Evolutionary conservation across 2,888 invertebrate species (phyloP).

Genomic region (Neria commutata): DNA sequence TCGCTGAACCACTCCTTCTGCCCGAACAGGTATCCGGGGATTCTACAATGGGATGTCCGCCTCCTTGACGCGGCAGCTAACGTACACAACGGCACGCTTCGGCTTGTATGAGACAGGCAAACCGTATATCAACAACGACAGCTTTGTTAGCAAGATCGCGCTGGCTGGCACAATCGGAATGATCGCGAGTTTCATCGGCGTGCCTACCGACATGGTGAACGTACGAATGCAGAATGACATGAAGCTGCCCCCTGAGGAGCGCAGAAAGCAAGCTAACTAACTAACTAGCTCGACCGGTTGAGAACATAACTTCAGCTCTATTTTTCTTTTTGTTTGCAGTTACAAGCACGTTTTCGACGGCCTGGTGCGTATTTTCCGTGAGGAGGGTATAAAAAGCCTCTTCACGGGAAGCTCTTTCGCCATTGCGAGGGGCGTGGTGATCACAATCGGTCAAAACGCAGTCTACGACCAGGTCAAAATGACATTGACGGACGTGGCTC

Average conservation of each 20-base stretch:
- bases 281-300: too few relatives aligned
- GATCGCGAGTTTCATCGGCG: conserved; percentile 89
- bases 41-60: conserved; percentile 96
- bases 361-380: conserved; percentile 73
- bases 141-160: conserved; percentile 65
- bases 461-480: conserved; percentile 90
- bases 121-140: conserved; percentile 60
- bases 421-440: conserved; percentile 83
- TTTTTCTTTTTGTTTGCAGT: conserved; percentile 66
- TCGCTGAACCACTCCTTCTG: background rate
- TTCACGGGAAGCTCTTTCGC: conserved; percentile 91
- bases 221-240: conserved; percentile 99
- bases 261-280: conserved; percentile 79
- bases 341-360: conserved; percentile 97
- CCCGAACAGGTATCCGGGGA: conserved; percentile 70
- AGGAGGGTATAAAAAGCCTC: conserved; percentile 79
- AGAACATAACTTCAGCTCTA: background rate
- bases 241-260: conserved; percentile 79
- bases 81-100: conserved; percentile 90
- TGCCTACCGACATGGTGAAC: conserved; percentile 95
- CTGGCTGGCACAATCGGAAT: conserved; percentile 86
- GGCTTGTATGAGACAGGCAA: conserved; percentile 74
- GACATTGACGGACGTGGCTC: conserved; percentile 68
- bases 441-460: conserved; percentile 96
- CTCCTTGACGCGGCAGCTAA: conserved; percentile 86